Conservation (phyloP, 2,113 vertebrate genomes). For the Crotalus viridis region DNA sequence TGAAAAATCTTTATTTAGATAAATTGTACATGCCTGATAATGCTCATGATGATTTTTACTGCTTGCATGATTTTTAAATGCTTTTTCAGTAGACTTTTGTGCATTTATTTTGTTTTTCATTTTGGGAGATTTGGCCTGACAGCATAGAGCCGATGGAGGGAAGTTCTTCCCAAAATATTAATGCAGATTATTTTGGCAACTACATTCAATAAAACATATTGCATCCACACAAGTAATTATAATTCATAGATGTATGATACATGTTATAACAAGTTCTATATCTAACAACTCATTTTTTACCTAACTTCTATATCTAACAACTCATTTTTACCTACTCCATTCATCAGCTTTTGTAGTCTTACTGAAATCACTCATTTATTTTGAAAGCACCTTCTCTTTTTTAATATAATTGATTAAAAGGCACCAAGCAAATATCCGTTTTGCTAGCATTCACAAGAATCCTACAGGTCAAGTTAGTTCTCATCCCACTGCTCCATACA, state of each 20-base stretch:
- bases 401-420: not conserved
- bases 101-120: not conserved
- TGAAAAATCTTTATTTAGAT: not conserved
- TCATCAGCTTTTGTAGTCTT: not conserved
- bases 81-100: not conserved
- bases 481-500: not conserved
- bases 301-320: not conserved
- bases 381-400: not conserved
- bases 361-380: not conserved
- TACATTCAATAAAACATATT: not conserved
- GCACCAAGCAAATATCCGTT: not conserved
- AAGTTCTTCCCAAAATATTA: not conserved
- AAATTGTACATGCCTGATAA: not conserved
- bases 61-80: not conserved
- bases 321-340: not conserved
- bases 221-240: not conserved
- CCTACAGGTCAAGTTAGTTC: not conserved
- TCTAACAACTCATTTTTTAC: not conserved
- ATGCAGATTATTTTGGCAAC: not conserved
- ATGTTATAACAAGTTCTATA: not conserved
- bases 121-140: not conserved
- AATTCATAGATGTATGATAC: not conserved
- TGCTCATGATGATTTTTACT: not conserved
- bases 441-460: not conserved
- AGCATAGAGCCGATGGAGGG: not conserved